Base-by-base conservation (phyloP, 2,888 invertebrate species). In the Arctia plantaginis region DNA sequence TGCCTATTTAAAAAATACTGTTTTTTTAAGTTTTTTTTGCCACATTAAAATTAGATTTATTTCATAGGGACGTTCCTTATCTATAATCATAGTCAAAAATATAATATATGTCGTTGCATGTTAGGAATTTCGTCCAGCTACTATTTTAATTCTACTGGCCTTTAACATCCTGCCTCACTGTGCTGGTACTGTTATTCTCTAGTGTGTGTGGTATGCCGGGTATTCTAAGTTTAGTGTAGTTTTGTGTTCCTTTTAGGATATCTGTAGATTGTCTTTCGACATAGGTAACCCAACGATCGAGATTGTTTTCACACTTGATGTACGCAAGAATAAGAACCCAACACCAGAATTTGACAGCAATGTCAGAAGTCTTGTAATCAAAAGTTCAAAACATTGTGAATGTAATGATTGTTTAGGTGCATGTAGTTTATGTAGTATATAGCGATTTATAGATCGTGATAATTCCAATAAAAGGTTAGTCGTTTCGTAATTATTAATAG, bases 401-500 rank as follows among this genome's bases (percentile, higher is more conserved):
- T 33, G 59, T 27, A 41, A 62, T 59, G 23, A 13, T 23, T 41
- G 55, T 62, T 12, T 41, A 55, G 10, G n/a, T 55, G 12, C 23
- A 55, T 55, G 51, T 55, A 55, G 23, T 55, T 55, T 55, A n/a
- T 20, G 8, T 51, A n/a, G 30, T 70, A n/a, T 10, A 55, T 55
- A 13, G 59, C n/a, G 15, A 62, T 18, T 12, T 23, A 62, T 62
- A 62, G 41, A 70, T 30, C 35, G 68, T 51, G 33, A 51, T 68
- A 27, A 23, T 55, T 62, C 23, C 39, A 70, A 23, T 62, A 55
- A 44, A 66, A 71, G 71, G 71, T 71, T 66, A 51, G 66, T 71
- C n/a, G 51, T 51, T 71, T 35, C 23, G 41, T 20, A n/a, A 47
- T 47, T 44, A n/a, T 20, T 47, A 39, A 39, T 41, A 62, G 12